Percentiles rank a stretch among this genome's conserved stretches.
Evolutionary conservation across 1,140 invertebrate genomes (phyloP).

Genomic region (Rhopalosiphum padi): DNA sequence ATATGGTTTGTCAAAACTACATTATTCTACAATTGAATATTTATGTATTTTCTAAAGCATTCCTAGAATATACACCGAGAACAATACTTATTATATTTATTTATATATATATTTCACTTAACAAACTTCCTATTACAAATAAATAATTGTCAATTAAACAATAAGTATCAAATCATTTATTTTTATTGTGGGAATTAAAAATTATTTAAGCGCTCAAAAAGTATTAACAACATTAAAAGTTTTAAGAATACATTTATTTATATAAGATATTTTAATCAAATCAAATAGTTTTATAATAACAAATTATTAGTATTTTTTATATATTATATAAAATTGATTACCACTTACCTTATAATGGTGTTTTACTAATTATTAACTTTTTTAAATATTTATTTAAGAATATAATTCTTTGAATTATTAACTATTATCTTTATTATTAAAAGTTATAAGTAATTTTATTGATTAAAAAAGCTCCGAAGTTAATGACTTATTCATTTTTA

Average conservation of each 20-base stretch:
- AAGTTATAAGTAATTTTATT: background rate
- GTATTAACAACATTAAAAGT: background rate
- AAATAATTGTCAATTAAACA: background rate
- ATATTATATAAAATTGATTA: conserved; percentile 17
- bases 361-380: background rate
- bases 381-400: background rate
- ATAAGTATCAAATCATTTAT: background rate
- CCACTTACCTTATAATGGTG: background rate
- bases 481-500: background rate
- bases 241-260: background rate
- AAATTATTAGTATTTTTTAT: conserved; percentile 16
- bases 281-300: background rate
- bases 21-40: background rate
- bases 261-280: background rate
- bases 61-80: too few relatives aligned
- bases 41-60: background rate
- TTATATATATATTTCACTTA: background rate
- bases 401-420: background rate
- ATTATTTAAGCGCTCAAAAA: conserved; percentile 2
- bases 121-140: background rate
- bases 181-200: background rate
- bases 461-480: background rate
- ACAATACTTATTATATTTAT: background rate
- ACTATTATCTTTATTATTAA: background rate
- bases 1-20: background rate